phyloP scores from a whole-genome alignment of 2,113 vertebrate genomes.

The Psittacara wagleri region DNA sequence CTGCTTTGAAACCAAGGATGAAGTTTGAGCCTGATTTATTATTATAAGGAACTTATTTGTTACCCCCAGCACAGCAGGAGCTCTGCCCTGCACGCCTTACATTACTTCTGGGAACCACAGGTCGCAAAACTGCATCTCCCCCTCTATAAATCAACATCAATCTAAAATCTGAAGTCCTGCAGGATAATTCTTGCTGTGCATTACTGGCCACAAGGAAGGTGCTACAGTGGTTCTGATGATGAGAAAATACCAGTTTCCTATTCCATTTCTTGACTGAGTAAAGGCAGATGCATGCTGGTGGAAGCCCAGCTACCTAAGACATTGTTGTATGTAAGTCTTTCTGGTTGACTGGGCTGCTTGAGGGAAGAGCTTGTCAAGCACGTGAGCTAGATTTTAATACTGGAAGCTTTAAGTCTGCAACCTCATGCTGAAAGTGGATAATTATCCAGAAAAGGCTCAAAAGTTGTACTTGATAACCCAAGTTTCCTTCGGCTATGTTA shows the following conservation, averaged over 20 bases:
- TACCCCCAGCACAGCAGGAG: rapidly evolving
- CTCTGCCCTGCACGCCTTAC: not conserved
- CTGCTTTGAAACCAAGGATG: not conserved
- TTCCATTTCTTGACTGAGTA: not conserved
- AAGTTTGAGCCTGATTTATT: not conserved
- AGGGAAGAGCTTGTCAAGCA: not conserved
- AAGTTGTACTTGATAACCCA: not conserved
- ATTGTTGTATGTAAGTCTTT: rapidly evolving
- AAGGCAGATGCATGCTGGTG: not conserved
- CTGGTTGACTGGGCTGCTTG: not conserved
- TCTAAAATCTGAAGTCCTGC: not conserved
- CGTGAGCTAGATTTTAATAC: not conserved
- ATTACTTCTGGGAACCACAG: not conserved
- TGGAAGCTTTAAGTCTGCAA: not conserved
- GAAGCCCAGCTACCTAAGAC: not conserved
- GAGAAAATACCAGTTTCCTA: not conserved
- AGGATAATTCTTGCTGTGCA: not conserved
- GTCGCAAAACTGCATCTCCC: not conserved
- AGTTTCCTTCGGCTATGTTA: not conserved
- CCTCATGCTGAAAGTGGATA: not conserved
- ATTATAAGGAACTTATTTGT: not conserved
- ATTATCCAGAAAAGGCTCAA: not conserved
- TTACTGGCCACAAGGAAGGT: not conserved
- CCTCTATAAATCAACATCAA: not conserved
- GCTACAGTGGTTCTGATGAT: not conserved